These are phyloP conservation scores for Bucorvus abyssinicus DNA, from an alignment of 2,797 vertebrate genomes.

Conservation along the genomic window DNA sequence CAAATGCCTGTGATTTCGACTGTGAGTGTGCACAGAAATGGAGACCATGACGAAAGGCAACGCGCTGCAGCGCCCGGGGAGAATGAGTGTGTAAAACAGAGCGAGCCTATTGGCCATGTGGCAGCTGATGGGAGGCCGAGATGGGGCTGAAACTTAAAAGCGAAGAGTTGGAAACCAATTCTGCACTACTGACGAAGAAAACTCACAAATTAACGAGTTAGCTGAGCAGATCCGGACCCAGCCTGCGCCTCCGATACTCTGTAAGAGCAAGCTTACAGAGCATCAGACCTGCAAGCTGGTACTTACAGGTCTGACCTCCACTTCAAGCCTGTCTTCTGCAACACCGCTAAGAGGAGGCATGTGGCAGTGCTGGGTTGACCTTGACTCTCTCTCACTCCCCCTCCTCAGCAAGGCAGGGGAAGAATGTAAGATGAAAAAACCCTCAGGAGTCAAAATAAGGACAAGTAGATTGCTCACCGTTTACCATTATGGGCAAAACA, in stretches of 20 bases:
- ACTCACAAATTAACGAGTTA: rapidly evolving
- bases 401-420: background rate
- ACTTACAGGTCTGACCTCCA: background rate
- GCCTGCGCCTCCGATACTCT: rapidly evolving
- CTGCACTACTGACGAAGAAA: background rate
- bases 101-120: conserved; percentile 12
- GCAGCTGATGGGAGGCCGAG: background rate
- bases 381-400: background rate
- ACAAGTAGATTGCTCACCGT: background rate
- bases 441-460: background rate
- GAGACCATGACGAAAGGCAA: background rate
- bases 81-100: background rate
- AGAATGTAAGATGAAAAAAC: background rate
- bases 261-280: background rate
- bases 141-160: background rate
- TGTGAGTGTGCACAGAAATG: background rate
- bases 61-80: background rate
- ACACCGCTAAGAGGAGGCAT: background rate
- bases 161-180: background rate
- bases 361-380: too few relatives aligned
- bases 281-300: too few relatives aligned
- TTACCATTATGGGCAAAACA: background rate
- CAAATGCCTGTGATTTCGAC: background rate
- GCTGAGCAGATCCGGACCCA: background rate
- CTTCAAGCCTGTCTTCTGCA: background rate